Evolutionary conservation across 2,113 vertebrate genomes (phyloP), one percentile per base, ranked within the genome.

Genomic region (Nesospiza acunhae): DNA sequence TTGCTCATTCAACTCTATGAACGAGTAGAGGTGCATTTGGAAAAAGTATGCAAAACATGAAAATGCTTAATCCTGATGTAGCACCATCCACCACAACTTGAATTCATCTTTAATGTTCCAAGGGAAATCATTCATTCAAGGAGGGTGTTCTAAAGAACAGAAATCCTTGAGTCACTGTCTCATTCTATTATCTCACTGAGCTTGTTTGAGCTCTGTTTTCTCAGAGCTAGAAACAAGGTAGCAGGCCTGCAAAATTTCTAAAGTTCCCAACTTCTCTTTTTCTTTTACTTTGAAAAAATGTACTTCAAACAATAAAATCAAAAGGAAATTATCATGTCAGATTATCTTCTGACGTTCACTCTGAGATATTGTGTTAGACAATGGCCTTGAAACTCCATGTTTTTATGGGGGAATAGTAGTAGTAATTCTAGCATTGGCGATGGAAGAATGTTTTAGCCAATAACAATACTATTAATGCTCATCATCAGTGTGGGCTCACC

Each of bases 251-350:
- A 93, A 87, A 68, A 70, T 89, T 95, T 59, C 69, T 94, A 87
- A 94, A 94, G 84, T 95, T 87, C 52, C 69, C 63, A 92, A 85
- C 69, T 60, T 94, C 62, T 76, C 28, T 95, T 92, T 94, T 94
- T 84, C 55, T 96, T 96, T 90, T 35, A 72, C n/a, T 68, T 66
- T 82, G 22, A 89, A 95, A 95, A 84, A 95, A 90, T 90, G 75
- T 72, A 60, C 27, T 96, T 92, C 94, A 97, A 97, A 95, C 60
- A 67, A 95, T 89, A 97, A 96, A 90, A 96, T 95, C 66, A 96
- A 92, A 96, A 82, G 7, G 3, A 87, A 84, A 53, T 58, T 0
- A 13, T 33, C 83, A 95, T 90, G 94, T 92, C 64, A 95, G 92
- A 90, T 97, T 88, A 82, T 87, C 9, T 80, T 80, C 78, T 86